Conservation (phyloP, 23 tunicate species). For the Ascidia mentula region DNA sequence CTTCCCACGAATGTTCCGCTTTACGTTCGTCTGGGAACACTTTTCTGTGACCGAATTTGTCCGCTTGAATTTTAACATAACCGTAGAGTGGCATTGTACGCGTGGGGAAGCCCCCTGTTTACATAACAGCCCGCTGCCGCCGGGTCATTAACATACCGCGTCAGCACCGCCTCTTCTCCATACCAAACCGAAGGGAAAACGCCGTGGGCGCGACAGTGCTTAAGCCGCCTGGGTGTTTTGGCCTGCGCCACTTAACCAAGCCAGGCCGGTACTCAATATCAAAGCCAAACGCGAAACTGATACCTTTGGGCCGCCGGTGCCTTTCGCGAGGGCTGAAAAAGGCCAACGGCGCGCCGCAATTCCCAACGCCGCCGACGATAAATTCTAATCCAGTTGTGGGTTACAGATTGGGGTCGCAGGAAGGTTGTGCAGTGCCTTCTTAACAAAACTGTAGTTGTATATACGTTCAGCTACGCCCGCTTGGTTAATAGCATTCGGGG, state of each 20-base stretch:
- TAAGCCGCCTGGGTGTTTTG: too few species aligned
- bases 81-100: neutral
- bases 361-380: neutral
- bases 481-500: neutral
- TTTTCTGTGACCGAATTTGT: too few species aligned
- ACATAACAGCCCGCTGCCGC: conserved; percentile 1
- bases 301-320: conserved; percentile 2
- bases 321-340: too few species aligned
- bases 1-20: neutral
- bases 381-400: neutral
- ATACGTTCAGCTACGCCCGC: neutral
- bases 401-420: neutral
- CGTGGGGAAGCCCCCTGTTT: neutral
- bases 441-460: neutral
- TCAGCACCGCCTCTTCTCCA: neutral
- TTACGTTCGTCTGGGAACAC: neutral
- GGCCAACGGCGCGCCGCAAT: neutral
- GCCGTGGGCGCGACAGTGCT: too few species aligned
- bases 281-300: neutral
- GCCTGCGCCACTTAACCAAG: too few species aligned
- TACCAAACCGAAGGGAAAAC: too few species aligned
- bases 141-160: neutral
- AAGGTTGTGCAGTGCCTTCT: neutral
- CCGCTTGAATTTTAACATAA: neutral
- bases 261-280: neutral